Conservation (phyloP, 2,888 invertebrate genomes). For the Caenorhabditis drosophilae region DNA sequence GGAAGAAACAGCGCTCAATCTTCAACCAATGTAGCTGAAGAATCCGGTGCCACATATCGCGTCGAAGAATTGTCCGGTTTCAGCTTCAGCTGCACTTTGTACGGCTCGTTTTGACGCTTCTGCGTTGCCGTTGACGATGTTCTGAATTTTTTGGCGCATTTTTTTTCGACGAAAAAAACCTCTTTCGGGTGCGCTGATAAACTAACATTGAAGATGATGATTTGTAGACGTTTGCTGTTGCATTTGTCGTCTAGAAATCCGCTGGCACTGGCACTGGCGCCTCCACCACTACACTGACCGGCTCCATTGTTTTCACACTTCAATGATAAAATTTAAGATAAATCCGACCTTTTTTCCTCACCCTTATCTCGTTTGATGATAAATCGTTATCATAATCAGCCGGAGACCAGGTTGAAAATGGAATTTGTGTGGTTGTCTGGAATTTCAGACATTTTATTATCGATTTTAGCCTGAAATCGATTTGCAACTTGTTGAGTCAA, state of each 20-base stretch:
- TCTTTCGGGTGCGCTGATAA: neutral
- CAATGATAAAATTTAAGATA: neutral
- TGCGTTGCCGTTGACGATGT: conserved; percentile 54
- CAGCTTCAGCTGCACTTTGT: conserved; percentile 59
- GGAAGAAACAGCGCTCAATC: too few relatives aligned
- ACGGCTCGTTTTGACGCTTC: conserved; percentile 64
- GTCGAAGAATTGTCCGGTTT: conserved; percentile 58
- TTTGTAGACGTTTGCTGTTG: conserved; percentile 57
- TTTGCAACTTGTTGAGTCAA: too few relatives aligned
- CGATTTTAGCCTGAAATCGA: too few relatives aligned
- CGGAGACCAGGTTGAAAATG: too few relatives aligned
- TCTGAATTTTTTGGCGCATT: conserved; percentile 32
- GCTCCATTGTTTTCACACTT: neutral
- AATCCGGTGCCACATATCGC: conserved; percentile 69
- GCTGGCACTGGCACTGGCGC: conserved; percentile 9
- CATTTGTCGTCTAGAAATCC: conserved; percentile 68
- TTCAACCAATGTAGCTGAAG: conserved; percentile 64
- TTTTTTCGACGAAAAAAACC: neutral
- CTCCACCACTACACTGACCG: neutral
- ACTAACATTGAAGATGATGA: conserved; percentile 58
- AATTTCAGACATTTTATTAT: too few relatives aligned
- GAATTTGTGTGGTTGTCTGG: too few relatives aligned
- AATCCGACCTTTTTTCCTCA: conserved; percentile 8
- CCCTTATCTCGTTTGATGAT: neutral
- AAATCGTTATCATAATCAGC: too few relatives aligned